Evolutionary conservation across 2,888 invertebrate species (phyloP), one percentile per base, ranked within the genome.

Genomic region (Acanthosepion pharaonis): DNA sequence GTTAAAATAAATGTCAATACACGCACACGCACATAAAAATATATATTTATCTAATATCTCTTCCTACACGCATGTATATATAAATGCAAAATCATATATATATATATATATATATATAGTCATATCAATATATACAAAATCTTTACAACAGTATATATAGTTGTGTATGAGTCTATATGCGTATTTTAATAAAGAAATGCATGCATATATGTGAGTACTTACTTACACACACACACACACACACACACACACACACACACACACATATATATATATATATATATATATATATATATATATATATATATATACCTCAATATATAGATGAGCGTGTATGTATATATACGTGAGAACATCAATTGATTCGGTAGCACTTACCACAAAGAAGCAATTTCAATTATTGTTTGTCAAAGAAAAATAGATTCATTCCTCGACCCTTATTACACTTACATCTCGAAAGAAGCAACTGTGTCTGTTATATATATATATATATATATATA

Each of bases 351-450:
- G n/a, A 78, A 33, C 11, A 78, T 78, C 78, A 78, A 78, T n/a
- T 33, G 78, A 33, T 78, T 78, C n/a, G 78, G 15, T 78, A 33
- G 78, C 78, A 78, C 78, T 78, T 78, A 78, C 78, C 78, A 15
- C 78, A 78, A 15, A 78, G 78, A 78, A 78, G 78, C 78, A 78
- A 78, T 78, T 78, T 78, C 78, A 78, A n/a, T 78, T 78, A 78
- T 78, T 78, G 78, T 78, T 78, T 33, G n/a, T n/a, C 78, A 33
- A 78, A 9, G n/a, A 78, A 78, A 78, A n/a, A 78, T n/a, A 78
- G 78, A n/a, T 78, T 78, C n/a, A 78, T 78, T 78, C 78, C n/a
- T 23, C n/a, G 78, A 78, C 78, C 78, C 78, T 78, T 78, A 78
- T n/a, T 78, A n/a, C 78, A 78, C n/a, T 78, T n/a, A n/a, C 78